phyloP scores from a whole-genome alignment of 2,113 vertebrate species.

The Anseranas semipalmata region DNA sequence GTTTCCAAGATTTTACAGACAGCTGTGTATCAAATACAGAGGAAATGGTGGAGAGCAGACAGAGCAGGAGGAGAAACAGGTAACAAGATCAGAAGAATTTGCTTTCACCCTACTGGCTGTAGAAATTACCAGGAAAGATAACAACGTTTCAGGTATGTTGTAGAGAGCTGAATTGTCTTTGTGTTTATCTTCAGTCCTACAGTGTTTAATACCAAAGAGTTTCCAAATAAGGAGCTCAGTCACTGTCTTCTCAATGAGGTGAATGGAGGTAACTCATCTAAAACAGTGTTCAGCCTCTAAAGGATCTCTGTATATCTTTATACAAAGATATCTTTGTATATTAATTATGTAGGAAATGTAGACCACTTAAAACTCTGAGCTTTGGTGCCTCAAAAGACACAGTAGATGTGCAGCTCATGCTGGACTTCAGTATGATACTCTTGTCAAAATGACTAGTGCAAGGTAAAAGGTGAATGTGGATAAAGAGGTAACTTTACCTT shows the following conservation, averaged over 20 bases:
- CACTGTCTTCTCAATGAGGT: neutral
- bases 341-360: neutral
- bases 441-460: neutral
- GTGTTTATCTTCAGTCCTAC: neutral
- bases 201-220: neutral
- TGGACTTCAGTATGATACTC: neutral
- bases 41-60: neutral
- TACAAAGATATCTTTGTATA: neutral
- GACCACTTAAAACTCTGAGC: neutral
- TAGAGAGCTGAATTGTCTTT: neutral
- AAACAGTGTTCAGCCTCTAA: neutral
- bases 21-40: neutral
- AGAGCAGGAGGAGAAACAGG: neutral
- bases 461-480: neutral
- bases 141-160: neutral
- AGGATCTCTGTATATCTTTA: too few species aligned
- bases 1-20: neutral
- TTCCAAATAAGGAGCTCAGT: neutral
- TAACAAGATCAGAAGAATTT: neutral
- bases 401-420: neutral
- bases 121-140: neutral
- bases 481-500: neutral
- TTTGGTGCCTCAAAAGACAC: neutral
- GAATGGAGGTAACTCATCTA: neutral
- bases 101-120: neutral